Base-by-base conservation (phyloP, 2,888 invertebrate genomes). In the Hartigia nigra region DNA sequence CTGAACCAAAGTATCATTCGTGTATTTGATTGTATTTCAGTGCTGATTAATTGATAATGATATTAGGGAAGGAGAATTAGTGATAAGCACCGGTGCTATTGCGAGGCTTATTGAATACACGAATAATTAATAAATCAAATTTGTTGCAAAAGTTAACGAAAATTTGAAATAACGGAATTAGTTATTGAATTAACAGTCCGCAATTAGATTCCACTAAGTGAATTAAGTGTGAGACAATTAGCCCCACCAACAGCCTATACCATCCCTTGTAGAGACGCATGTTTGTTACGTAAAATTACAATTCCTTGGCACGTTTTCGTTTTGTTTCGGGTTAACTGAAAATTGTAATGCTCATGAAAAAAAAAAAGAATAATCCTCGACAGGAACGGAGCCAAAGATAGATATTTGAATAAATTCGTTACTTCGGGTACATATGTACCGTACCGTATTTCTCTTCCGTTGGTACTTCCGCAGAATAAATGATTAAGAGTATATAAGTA, bases 151-250 rank as follows among this genome's bases (percentile, higher is more conserved):
- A 84, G 83, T 86, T 84, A 85, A 83, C 85, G 84, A 88, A 89
- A 90, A 90, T 88, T 90, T 87, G 84, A 89, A 90, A 88, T 87
- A 86, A 89, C 89, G 86, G 88, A 88, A 90, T 90, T 90, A 88
- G 85, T 82, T 86, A 85, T 88, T 86, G 88, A 88, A 90, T 89
- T 89, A 89, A 84, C 82, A 78, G 75, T 74, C 81, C 82, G 79
- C 86, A 86, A 89, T 84, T 87, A 86, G 88, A 89, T 90, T 88
- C 88, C 84, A 80, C 83, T 89, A 90, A 90, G 88, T 88, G 87
- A 89, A 89, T 90, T 88, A 88, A 85, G 84, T 83, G 83, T 87
- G 84, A 86, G 86, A 85, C 88, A 87, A 90, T 90, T 90, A 88
- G 85, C 80, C 79, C 80, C 70, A 12, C 32, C 12, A 1, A 32